Base-by-base conservation (phyloP, 2,888 invertebrate genomes). In the Aleiodes leptofemur region DNA sequence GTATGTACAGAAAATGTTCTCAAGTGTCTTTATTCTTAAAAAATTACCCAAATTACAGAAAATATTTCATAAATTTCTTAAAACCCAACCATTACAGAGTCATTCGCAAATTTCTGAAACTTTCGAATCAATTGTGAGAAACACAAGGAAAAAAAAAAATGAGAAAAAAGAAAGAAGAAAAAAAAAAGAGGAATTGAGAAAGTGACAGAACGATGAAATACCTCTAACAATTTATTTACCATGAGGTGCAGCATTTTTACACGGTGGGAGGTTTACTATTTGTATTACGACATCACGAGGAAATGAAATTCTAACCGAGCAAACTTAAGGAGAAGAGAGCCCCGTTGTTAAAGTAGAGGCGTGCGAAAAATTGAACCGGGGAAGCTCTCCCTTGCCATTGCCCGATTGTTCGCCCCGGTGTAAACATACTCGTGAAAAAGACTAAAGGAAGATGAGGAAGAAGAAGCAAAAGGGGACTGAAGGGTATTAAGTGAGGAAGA, bases 231-330 rank as follows among this genome's bases (percentile, higher is more conserved):
- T 68, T 71, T 68, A 51, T 76, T 48, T 66, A 69, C 43, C 70
- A 68, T 38, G 59, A 29, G 74, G 59, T 43, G 57, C 43, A 48
- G 70, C 73, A 72, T 76, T 43, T 23, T 82, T 81, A 77, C 79
- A 78, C 76, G 76, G 50, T 64, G 77, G 76, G 73, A 73, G 69
- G 64, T 71, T 68, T 75, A 64, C 78, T 74, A 83, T 85, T 82
- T 81, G 80, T 82, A 85, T 64, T 83, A 83, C 83, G 78, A 77
- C 77, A 79, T 79, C 69, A 77, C 78, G 74, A 81, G 83, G 82
- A 84, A 85, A 83, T 83, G 83, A 84, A 85, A 84, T 80, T 79
- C 76, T 73, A 78, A 78, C 80, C 72, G 79, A 80, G 77, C 75
- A 72, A 74, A 38, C 43, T 34, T 34, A 34, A 34, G 6, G 34